Evolutionary conservation across 2,888 invertebrate genomes (phyloP), one percentile per base, ranked within the genome.

Genomic region (Allacma fusca): DNA sequence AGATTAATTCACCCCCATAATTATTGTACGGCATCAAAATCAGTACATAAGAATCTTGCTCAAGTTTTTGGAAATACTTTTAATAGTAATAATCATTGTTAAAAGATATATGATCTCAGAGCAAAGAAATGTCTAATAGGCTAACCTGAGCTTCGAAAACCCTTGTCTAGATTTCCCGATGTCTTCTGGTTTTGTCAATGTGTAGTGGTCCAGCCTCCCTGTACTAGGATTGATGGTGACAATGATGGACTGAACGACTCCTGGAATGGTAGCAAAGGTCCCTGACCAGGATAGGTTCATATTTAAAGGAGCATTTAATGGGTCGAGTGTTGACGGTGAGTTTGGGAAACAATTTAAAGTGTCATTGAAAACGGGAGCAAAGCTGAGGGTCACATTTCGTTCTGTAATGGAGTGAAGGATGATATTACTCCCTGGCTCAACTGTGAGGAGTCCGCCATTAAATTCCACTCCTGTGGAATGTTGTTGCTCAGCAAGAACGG

Each of bases 151-250:
- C 80, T 88, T 86, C 28, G 91, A 89, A 82, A 89, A 87, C 70
- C 90, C 90, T 80, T 89, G 88, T 85, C 88, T 88, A 78, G 90
- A 89, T 83, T 90, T 90, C 73, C 88, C 88, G 19, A 88, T 86
- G 79, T 88, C 86, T 84, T 91, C 90, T 19, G 79, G 71, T 57
- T 57, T 28, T n/a, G 72, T 57, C 62, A 69, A 23, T 43, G 24
- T 19, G 1, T 23, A 23, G 19, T 23, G 21, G n/a, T 72, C 21
- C 21, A 72, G 24, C 0, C 1, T 19, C 7, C 13, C 13, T 5
- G 44, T 19, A n/a, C 9, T 2, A 12, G 23, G 28, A 23, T 28
- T 19, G n/a, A 64, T 1, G 21, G 64, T 19, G 2, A 74, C 29
- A 19, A 74, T 24, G n/a, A 74, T 24, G 26, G 29, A 29, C 23